These are phyloP conservation scores for Crossaster papposus DNA, from an alignment of 53 echinoderm and acorn worm genomes.

Conservation along the genomic window DNA sequence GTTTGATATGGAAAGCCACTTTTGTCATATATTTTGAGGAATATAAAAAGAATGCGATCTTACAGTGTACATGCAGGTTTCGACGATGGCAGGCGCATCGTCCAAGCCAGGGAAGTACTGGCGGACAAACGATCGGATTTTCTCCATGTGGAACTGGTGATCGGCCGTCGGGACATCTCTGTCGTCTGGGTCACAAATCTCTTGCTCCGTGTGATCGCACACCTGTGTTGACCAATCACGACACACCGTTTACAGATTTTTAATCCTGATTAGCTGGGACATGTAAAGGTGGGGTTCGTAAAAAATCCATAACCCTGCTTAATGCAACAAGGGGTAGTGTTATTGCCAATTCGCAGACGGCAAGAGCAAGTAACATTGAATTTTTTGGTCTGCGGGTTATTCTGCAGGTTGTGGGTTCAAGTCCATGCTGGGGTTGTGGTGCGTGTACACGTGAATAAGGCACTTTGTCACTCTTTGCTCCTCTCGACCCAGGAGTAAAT, in stretches of 20 bases:
- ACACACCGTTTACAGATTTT: not conserved
- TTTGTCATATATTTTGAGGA: not conserved
- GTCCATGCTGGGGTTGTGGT: too few species aligned
- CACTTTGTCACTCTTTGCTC: too few species aligned
- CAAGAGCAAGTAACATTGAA: too few species aligned
- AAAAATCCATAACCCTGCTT: too few species aligned
- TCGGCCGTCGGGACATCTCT: constrained; percentile 44
- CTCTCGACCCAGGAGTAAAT: too few species aligned
- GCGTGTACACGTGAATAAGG: too few species aligned
- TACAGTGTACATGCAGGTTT: constrained; percentile 91
- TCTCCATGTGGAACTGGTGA: constrained; percentile 46
- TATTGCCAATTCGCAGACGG: too few species aligned
- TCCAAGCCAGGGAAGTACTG: constrained; percentile 77
- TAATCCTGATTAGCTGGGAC: not conserved
- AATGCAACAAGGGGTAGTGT: too few species aligned
- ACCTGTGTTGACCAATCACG: constrained; percentile 32
- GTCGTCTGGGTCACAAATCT: constrained; percentile 67
- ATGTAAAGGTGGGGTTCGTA: not conserved
- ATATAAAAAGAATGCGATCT: not conserved
- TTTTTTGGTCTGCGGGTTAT: too few species aligned
- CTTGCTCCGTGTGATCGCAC: constrained; percentile 62
- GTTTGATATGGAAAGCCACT: too few species aligned
- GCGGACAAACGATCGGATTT: constrained; percentile 58
- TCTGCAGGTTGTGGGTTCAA: too few species aligned
- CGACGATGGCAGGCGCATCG: constrained; percentile 69